Conservation (phyloP, 2,113 vertebrate genomes). For the Herpetotheres cachinnans region DNA sequence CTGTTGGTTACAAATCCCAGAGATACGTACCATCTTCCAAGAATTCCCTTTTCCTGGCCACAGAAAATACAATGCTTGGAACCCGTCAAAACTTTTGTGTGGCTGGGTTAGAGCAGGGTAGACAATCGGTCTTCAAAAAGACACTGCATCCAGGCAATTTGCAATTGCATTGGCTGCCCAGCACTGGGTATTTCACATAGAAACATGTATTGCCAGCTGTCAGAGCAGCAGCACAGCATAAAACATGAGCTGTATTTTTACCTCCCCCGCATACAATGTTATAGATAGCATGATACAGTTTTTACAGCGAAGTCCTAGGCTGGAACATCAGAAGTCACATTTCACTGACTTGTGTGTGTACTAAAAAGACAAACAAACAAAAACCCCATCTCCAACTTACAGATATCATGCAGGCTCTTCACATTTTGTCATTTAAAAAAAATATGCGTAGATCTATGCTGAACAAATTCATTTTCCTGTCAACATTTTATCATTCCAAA, state of each 20-base stretch:
- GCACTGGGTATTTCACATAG: neutral
- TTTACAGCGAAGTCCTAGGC: neutral
- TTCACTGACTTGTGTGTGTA: neutral
- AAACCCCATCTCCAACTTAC: fast-evolving
- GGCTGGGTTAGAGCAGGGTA: neutral
- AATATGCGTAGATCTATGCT: neutral
- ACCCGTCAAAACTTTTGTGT: fast-evolving
- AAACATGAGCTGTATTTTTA: neutral
- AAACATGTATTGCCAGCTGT: neutral
- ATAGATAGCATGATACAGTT: neutral
- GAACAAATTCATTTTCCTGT: neutral
- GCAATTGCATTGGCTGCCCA: neutral
- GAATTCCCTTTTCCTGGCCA: neutral
- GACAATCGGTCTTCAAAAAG: neutral
- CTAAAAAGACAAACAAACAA: neutral
- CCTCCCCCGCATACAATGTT: fast-evolving
- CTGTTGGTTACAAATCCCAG: neutral
- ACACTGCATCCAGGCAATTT: neutral
- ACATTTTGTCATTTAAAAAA: neutral
- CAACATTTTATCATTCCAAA: neutral
- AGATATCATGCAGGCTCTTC: neutral
- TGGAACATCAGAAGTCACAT: neutral
- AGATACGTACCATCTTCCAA: neutral
- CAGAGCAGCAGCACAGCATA: neutral
- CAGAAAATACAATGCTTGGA: neutral